phyloP scores from a whole-genome alignment of 2,888 invertebrate genomes.

The Volucella inflata region DNA sequence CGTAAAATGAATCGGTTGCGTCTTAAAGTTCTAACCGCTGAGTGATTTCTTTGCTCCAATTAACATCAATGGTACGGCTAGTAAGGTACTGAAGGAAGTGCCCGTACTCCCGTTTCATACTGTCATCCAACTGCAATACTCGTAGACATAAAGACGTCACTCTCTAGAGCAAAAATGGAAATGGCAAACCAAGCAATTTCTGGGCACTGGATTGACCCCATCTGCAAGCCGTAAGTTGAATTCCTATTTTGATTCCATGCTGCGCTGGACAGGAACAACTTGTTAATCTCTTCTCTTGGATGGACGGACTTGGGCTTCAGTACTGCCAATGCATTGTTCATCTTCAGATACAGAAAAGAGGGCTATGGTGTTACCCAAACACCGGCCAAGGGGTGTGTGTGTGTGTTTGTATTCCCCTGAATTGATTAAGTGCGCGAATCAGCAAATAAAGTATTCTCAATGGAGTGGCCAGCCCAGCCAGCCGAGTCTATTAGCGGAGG shows the following conservation, averaged over 20 bases:
- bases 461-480: conserved; percentile 46
- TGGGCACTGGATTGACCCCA: conserved; percentile 42
- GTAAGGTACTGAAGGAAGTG: conserved; percentile 16
- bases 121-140: neutral
- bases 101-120: neutral
- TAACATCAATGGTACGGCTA: conserved; percentile 26
- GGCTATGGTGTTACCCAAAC: neutral
- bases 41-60: conserved; percentile 62
- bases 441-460: conserved; percentile 43
- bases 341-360: conserved; percentile 8
- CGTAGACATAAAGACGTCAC: conserved; percentile 52
- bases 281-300: conserved; percentile 31
- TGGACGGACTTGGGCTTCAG: conserved; percentile 1
- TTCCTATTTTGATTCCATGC: conserved; percentile 49
- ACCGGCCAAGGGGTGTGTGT: neutral
- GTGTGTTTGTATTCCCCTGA: conserved; percentile 33
- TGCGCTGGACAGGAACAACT: conserved; percentile 46
- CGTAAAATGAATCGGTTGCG: conserved; percentile 54
- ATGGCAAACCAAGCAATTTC: conserved; percentile 43
- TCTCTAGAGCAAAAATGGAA: conserved; percentile 25
- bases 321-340: conserved; percentile 28
- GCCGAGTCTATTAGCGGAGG: conserved; percentile 26
- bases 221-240: conserved; percentile 18
- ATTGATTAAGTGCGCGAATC: conserved; percentile 68
- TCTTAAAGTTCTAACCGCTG: conserved; percentile 49